Base-by-base conservation (phyloP, 2,888 invertebrate species). In the Eupelmus urozonus region DNA sequence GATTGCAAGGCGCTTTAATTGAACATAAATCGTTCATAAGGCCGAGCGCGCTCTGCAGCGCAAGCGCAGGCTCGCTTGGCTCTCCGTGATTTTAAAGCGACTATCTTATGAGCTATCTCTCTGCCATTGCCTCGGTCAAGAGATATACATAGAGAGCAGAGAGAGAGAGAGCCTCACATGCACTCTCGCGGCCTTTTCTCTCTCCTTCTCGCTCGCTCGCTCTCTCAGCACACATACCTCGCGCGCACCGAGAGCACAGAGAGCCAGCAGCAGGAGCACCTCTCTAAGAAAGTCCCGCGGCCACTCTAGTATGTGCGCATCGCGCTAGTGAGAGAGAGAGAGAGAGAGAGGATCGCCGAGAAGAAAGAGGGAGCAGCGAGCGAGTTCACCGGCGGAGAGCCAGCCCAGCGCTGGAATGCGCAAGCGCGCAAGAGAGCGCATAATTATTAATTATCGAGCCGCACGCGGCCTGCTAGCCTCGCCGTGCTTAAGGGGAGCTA, bases 21-120 rank as follows among this genome's bases (percentile, higher is more conserved):
- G 85, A 86, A 84, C 85, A 84, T 85, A 85, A 87, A 85, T 85
- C 84, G 84, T 84, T 85, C 84, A 84, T 84, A 85, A 85, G 83
- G 79, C 82, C 81, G n/a, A n/a, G n/a, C n/a, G n/a, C n/a, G n/a
- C n/a, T n/a, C n/a, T n/a, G n/a, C n/a, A 34, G 34, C 34, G 3
- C 34, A 5, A 34, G 34, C 34, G 5, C 9, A 18, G 25, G 60
- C 69, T 71, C 71, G 78, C 49, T 60, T 76, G 78, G 75, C 80
- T 80, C 79, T 71, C 81, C 82, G 82, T 82, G 82, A 82, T 84
- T 82, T 82, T 83, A 81, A 82, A 83, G 83, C 82, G 82, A 83
- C 84, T 86, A 86, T 85, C 86, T 84, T 82, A 82, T 82, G 85
- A 85, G 83, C 82, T 83, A 86, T 85, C 85, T 84, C 79, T 74